A percentile compares a stretch with the other conserved stretches of the same genome.
phyloP scores from a whole-genome alignment of 2,797 vertebrate species.

The Emys orbicularis region DNA sequence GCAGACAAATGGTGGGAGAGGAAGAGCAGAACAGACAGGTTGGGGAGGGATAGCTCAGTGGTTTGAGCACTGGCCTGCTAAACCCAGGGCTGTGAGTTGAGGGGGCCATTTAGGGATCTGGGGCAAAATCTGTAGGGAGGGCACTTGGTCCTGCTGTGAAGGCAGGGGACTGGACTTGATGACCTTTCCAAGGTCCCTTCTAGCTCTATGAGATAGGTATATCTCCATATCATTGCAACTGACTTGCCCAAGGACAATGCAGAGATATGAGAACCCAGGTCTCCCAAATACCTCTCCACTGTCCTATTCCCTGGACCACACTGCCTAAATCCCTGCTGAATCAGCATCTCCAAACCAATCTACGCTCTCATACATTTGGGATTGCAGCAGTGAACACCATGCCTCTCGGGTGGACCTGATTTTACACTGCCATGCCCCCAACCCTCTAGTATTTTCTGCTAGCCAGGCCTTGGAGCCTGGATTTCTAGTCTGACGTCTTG shows the following conservation, averaged over 20 bases:
- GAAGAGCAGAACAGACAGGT: neutral
- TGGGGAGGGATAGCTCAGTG: too few species aligned
- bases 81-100: too few species aligned
- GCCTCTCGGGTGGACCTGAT: neutral
- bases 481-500: too few species aligned
- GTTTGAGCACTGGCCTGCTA: too few species aligned
- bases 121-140: too few species aligned
- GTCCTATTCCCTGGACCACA: neutral
- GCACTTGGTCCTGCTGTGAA: too few species aligned
- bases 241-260: neutral
- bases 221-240: neutral
- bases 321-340: neutral
- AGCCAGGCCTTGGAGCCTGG: too few species aligned
- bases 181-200: too few species aligned
- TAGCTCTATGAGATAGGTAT: too few species aligned
- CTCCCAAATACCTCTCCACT: neutral
- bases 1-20: neutral
- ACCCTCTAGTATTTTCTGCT: neutral
- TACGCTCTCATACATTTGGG: neutral
- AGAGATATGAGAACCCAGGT: neutral
- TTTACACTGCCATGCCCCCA: neutral
- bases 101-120: too few species aligned
- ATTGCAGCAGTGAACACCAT: neutral
- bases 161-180: too few species aligned
- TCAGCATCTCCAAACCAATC: accelerated